phyloP scores from a whole-genome alignment of 2,888 invertebrate species.

The Lasioglossum figueresi region DNA sequence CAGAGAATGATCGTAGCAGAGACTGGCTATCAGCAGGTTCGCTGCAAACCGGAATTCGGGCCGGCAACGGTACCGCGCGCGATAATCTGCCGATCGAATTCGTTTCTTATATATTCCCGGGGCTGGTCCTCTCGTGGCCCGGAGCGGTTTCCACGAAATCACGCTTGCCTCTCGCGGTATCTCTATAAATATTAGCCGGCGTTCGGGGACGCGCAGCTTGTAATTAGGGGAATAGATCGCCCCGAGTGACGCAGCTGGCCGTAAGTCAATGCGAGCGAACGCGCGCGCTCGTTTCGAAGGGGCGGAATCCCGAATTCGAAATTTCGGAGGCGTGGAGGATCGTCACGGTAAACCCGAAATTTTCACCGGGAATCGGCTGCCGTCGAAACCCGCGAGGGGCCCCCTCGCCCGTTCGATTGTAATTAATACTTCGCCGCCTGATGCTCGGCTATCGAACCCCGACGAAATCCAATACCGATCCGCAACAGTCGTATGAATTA shows the following conservation, averaged over 20 bases:
- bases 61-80: background rate
- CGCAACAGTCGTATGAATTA: background rate
- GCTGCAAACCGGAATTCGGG: background rate
- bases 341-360: conserved; percentile 39
- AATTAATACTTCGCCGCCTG: conserved; percentile 36
- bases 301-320: conserved; percentile 60
- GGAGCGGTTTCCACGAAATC: conserved; percentile 26
- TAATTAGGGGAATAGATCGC: conserved; percentile 63
- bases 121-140: conserved; percentile 7
- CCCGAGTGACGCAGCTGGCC: conserved; percentile 57
- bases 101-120: conserved; percentile 34
- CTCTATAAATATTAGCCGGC: conserved; percentile 46
- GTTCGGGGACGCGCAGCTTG: conserved; percentile 42
- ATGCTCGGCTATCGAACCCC: conserved; percentile 1
- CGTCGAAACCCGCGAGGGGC: conserved; percentile 12
- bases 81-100: conserved; percentile 27
- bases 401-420: conserved; percentile 12
- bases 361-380: conserved; percentile 32
- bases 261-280: conserved; percentile 44
- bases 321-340: conserved; percentile 61
- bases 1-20: background rate
- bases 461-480: background rate
- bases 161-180: conserved; percentile 25
- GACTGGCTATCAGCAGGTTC: background rate
- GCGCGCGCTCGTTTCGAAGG: conserved; percentile 23